A percentile compares a stretch with the other conserved stretches of the same genome.
phyloP scores from a whole-genome alignment of 2,888 invertebrate genomes.

The Rhagonycha fulva region DNA sequence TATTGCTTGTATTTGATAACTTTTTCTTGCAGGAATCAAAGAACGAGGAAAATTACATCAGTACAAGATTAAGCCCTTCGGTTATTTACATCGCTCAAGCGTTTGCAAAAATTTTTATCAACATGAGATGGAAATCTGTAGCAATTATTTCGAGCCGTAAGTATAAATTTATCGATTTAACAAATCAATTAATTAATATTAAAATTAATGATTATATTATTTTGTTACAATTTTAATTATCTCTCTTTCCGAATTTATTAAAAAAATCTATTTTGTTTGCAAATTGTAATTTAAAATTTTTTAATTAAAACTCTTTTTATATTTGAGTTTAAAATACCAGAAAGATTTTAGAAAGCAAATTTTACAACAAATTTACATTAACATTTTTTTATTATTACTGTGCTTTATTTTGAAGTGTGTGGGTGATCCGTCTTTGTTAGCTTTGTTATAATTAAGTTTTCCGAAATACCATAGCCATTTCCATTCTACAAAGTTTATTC shows the following conservation, averaged over 20 bases:
- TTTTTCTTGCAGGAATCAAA: constrained; percentile 27
- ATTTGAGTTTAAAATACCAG: neutral
- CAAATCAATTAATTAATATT: neutral
- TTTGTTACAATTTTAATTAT: neutral
- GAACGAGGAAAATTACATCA: constrained; percentile 15
- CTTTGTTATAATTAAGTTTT: neutral
- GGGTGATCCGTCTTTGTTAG: neutral
- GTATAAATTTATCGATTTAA: constrained; percentile 37
- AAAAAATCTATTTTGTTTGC: neutral
- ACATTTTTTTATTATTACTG: neutral
- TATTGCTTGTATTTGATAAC: neutral
- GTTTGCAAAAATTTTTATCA: constrained; percentile 56
- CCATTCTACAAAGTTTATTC: neutral
- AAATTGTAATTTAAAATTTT: neutral
- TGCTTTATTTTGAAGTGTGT: neutral
- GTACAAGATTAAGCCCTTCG: constrained; percentile 47
- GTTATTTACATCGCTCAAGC: constrained; percentile 56
- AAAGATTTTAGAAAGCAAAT: neutral
- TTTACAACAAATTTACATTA: neutral
- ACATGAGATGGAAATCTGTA: constrained; percentile 61
- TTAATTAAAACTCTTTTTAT: neutral
- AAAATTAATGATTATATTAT: neutral
- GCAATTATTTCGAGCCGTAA: constrained; percentile 60
- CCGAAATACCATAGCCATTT: neutral
- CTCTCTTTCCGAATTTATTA: neutral